These are phyloP conservation scores for Myotis brandtii DNA, from an alignment of 2,113 vertebrate species.

Conservation along the genomic window DNA sequence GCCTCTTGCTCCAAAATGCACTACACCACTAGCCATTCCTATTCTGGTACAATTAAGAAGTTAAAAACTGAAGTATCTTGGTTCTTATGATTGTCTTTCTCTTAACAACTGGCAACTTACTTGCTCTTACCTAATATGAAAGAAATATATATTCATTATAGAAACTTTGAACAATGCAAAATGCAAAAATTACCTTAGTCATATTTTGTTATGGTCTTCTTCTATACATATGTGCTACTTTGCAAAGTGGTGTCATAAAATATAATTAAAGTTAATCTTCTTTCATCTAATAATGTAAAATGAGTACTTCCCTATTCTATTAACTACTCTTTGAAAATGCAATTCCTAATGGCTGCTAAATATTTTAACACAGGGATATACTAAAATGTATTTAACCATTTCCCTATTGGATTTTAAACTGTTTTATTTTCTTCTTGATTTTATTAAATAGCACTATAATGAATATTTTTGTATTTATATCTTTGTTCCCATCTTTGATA, in stretches of 20 bases:
- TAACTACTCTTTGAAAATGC: constrained; percentile 3
- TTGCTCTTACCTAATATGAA: background rate
- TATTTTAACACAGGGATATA: background rate
- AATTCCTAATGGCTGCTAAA: constrained; percentile 21
- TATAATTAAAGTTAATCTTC: background rate
- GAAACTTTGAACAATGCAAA: background rate
- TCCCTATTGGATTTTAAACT: background rate
- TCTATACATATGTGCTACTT: background rate
- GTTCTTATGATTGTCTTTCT: background rate
- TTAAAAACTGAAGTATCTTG: background rate
- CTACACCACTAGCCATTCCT: background rate
- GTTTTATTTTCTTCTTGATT: background rate
- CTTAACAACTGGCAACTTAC: background rate
- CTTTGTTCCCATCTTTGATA: background rate
- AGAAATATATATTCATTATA: background rate
- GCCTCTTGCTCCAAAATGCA: background rate
- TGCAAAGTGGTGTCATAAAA: background rate
- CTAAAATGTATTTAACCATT: constrained; percentile 13
- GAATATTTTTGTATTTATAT: constrained; percentile 27
- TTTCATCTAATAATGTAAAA: background rate
- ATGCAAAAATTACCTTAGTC: background rate
- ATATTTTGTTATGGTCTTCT: background rate
- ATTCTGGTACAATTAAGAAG: background rate
- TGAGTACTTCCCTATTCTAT: background rate
- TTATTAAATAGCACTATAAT: background rate